phyloP scores from a whole-genome alignment of 2,888 invertebrate genomes.

The Prosopocoilus inquinatus region DNA sequence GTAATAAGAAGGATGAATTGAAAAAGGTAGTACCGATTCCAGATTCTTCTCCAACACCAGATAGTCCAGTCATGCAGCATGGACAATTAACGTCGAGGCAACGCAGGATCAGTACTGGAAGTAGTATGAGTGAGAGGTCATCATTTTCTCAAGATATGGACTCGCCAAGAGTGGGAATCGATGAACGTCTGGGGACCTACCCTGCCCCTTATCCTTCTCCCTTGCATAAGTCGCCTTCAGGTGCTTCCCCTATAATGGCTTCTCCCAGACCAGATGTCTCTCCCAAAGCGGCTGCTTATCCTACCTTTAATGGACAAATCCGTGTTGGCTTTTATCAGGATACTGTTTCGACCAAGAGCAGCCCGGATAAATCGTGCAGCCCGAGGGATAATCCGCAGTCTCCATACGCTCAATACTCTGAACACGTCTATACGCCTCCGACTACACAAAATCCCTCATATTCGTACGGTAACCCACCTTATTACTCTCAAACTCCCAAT shows the following conservation, averaged over 20 bases:
- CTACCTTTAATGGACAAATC: constrained; percentile 77
- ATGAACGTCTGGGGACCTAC: constrained; percentile 60
- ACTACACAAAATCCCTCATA: constrained; percentile 48
- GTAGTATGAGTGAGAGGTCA: constrained; percentile 75
- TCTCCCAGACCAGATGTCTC: constrained; percentile 72
- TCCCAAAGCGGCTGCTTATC: constrained; percentile 65
- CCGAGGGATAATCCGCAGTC: constrained; percentile 68
- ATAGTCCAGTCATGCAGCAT: constrained; percentile 47
- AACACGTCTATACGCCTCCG: constrained; percentile 60
- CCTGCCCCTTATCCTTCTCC: constrained; percentile 74
- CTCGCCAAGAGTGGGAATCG: constrained; percentile 65
- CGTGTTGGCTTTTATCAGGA: constrained; percentile 89
- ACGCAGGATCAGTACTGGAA: constrained; percentile 74
- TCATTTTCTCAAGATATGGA: constrained; percentile 76
- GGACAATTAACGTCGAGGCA: constrained; percentile 53
- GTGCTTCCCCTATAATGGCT: constrained; percentile 62
- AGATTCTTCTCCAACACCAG: constrained; percentile 42
- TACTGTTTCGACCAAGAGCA: constrained; percentile 78
- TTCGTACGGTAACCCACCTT: constrained; percentile 43
- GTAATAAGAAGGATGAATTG: constrained; percentile 16
- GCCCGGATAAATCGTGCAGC: constrained; percentile 81
- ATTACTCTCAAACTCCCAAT: constrained; percentile 43
- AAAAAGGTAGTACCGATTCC: constrained; percentile 30
- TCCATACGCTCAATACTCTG: constrained; percentile 57
- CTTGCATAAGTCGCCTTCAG: constrained; percentile 67